phyloP scores from a whole-genome alignment of 2,888 invertebrate genomes.

The Muschampia staudingeri region DNA sequence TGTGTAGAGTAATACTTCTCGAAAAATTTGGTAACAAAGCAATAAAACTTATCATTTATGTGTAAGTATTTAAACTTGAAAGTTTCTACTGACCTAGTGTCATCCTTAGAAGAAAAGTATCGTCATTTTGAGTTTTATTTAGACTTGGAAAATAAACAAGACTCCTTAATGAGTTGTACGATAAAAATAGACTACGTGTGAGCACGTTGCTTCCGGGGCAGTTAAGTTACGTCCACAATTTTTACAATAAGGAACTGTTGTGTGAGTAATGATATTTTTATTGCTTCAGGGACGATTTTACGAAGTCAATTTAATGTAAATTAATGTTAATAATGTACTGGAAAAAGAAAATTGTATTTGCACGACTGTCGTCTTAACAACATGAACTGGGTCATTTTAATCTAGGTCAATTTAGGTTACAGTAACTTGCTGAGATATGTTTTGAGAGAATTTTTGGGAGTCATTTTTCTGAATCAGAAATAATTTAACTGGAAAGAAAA shows the following conservation, averaged over 20 bases:
- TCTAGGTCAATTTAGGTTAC: too few relatives aligned
- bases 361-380: too few relatives aligned
- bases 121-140: neutral
- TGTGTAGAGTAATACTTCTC: too few relatives aligned
- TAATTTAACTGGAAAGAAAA: too few relatives aligned
- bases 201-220: neutral
- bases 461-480: too few relatives aligned
- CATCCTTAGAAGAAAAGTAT: neutral
- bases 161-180: neutral
- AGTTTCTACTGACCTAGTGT: neutral
- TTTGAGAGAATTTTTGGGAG: too few relatives aligned
- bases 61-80: neutral
- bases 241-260: neutral
- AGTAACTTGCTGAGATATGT: too few relatives aligned
- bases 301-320: slow-evolving; percentile 6
- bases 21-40: too few relatives aligned
- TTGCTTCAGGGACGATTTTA: neutral
- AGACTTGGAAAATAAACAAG: neutral
- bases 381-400: too few relatives aligned
- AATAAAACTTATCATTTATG: too few relatives aligned
- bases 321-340: neutral
- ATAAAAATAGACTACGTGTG: neutral
- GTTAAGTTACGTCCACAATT: neutral
- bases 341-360: too few relatives aligned
- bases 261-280: neutral